These are phyloP conservation scores for Cassiopea xamachana DNA, from an alignment of 30 jellyfish, hydroid and myxozoan species.

Conservation along the genomic window DNA sequence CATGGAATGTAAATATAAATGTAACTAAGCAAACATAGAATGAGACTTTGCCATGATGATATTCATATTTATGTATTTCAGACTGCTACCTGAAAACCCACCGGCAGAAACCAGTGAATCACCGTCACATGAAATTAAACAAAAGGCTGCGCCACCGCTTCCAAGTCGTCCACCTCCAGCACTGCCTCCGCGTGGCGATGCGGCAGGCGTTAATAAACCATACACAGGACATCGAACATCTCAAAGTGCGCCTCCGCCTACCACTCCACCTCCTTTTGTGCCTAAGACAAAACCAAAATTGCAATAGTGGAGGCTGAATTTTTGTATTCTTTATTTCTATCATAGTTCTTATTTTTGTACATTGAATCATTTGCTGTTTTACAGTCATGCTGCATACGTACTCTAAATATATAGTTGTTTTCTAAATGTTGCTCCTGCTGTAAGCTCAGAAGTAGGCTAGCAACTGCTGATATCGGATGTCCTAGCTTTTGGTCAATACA, in stretches of 20 bases:
- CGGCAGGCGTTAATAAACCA: conserved; percentile 46
- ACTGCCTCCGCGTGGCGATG: conserved; percentile 72
- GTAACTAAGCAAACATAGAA: no score
- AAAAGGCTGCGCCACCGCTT: conserved; percentile 65
- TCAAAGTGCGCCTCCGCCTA: conserved; percentile 25
- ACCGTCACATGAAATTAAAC: neutral
- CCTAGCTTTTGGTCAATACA: no score
- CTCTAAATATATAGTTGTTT: neutral
- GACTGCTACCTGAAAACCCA: conserved; percentile 24
- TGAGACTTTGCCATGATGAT: no score
- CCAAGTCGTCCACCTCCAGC: conserved; percentile 76
- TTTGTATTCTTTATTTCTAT: neutral
- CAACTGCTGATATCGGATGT: no score
- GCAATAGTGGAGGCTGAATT: neutral
- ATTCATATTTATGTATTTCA: neutral
- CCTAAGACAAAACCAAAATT: conserved; percentile 58
- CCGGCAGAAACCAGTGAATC: conserved; percentile 34
- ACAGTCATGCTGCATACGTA: neutral
- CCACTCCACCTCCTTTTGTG: conserved; percentile 66
- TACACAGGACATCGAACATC: conserved; percentile 67
- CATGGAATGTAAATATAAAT: no score
- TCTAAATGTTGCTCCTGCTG: neutral
- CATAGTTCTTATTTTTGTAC: neutral
- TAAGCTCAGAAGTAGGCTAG: no score
- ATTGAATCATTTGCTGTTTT: neutral